Base-by-base conservation (phyloP, 2,888 invertebrate genomes). In the Azorinus chamasolen region DNA sequence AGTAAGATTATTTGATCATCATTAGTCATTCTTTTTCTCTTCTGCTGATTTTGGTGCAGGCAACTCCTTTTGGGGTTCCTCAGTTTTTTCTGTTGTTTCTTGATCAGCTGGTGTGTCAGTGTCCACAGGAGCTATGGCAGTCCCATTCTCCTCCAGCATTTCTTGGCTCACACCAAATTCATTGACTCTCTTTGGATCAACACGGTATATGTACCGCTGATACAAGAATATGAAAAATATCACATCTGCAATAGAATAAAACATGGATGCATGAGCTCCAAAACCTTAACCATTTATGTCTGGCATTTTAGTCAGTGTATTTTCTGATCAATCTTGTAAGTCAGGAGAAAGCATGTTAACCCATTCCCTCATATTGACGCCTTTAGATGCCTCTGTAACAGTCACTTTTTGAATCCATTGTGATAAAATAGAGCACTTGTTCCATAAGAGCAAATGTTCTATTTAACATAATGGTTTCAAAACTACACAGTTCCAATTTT, bases 181-280 rank as follows among this genome's bases (percentile, higher is more conserved):
- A 93, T 99, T 99, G 64, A 98, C 96, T 83, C 99, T 95, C 81
- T 96, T 96, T 72, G 96, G 97, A 94, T 99, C 99, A 51, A 97
- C 98, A 88, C 98, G 97, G 94, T 99, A 99, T 86, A 99, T 98
- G 96, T 97, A 99, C 83, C 98, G 96, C 94, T 99, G 99, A 93
- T 99, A 99, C 83, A 99, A 95, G 95, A 98, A 99, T 93, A 99
- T 97, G 93, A 99, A 96, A 95, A 99, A 99, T 53, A 99, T 97
- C 89, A 99, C 98, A 94, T 99, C 97, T 96, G 95, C 66, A 94
- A 95, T 83, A 90, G 24, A 66, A 58, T 55, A 69, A 48, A 20
- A 48, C 43, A 14, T 22, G 50, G 20, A 12, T 32, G 10, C 10
- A 32, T 32, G 32, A 32, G 32, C 32, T 32, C 5, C 32, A 32